Conservation (phyloP, 2,797 vertebrate species). For the Ataeniobius toweri region DNA sequence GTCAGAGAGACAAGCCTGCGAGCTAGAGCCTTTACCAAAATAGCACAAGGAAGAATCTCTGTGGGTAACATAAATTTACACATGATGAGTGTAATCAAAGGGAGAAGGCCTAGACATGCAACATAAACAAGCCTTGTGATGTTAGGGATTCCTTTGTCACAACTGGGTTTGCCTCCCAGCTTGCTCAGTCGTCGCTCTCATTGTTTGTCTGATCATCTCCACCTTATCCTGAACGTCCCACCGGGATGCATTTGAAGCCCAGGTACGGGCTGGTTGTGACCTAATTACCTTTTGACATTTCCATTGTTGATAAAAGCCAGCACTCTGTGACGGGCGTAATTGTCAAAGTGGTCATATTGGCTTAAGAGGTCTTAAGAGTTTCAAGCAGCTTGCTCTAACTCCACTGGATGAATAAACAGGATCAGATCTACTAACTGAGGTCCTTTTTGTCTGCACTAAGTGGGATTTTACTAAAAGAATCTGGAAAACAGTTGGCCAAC, state of each 20-base stretch:
- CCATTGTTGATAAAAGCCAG: slow-evolving; percentile 48
- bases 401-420: slow-evolving; percentile 58
- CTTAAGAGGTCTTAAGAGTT: slow-evolving; percentile 62
- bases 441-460: slow-evolving; percentile 49
- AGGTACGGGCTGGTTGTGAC: slow-evolving; percentile 37
- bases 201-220: slow-evolving; percentile 43
- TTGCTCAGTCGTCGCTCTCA: slow-evolving; percentile 28
- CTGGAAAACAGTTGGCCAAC: slow-evolving; percentile 5
- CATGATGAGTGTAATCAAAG: slow-evolving; percentile 73
- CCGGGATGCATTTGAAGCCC: slow-evolving; percentile 34
- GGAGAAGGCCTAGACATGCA: slow-evolving; percentile 58
- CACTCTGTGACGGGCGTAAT: slow-evolving; percentile 47
- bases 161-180: slow-evolving; percentile 40
- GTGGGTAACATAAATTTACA: slow-evolving; percentile 72
- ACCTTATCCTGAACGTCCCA: slow-evolving; percentile 40
- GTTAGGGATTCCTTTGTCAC: slow-evolving; percentile 68
- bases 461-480: slow-evolving; percentile 31
- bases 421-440: slow-evolving; percentile 51
- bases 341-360: slow-evolving; percentile 57
- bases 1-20: slow-evolving; percentile 60
- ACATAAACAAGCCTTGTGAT: slow-evolving; percentile 66
- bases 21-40: slow-evolving; percentile 67
- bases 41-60: slow-evolving; percentile 70
- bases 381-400: slow-evolving; percentile 37
- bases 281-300: slow-evolving; percentile 69